Conservation (phyloP, 2,113 vertebrate genomes). For the Hydrochoerus hydrochaeris region DNA sequence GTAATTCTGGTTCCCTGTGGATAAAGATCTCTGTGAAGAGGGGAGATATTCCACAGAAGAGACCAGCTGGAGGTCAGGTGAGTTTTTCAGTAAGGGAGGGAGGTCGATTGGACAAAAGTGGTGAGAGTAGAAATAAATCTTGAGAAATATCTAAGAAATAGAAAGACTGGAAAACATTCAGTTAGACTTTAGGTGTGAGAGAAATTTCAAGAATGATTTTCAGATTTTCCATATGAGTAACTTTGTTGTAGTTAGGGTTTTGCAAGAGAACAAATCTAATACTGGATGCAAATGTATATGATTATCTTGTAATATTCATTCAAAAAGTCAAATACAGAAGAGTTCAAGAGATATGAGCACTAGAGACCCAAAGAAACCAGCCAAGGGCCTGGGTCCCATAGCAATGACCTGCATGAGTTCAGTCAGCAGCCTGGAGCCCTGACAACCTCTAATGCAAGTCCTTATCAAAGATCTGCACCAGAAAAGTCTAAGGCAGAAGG, state of each 20-base stretch:
- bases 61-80: neutral
- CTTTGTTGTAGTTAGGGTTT: neutral
- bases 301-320: neutral
- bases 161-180: neutral
- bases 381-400: neutral
- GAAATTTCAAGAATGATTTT: neutral
- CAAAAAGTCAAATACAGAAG: neutral
- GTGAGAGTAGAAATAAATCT: neutral
- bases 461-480: neutral
- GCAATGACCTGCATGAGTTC: neutral
- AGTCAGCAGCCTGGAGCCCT: neutral
- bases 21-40: neutral
- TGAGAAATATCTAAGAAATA: neutral
- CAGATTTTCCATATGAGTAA: neutral
- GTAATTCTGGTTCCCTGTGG: neutral
- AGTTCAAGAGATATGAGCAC: neutral
- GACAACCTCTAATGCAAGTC: neutral
- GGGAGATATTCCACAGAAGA: neutral
- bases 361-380: neutral
- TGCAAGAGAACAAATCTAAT: neutral
- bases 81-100: neutral
- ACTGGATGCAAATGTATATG: neutral
- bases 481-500: neutral
- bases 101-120: neutral
- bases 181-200: neutral